phyloP scores from a whole-genome alignment of 2,888 invertebrate genomes.

The Pediacus dermestoides region DNA sequence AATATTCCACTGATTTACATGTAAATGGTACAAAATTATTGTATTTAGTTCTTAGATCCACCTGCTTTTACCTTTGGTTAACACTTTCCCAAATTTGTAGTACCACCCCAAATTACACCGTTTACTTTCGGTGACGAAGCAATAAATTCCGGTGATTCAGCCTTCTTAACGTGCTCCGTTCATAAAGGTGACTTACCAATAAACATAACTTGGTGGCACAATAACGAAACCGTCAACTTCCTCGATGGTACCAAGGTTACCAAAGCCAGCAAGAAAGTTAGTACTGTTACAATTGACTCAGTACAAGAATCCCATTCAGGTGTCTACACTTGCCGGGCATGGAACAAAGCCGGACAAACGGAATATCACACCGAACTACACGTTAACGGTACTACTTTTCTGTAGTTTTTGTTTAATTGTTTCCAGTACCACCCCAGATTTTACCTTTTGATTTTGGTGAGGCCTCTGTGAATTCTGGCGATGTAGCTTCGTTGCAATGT shows the following conservation, averaged over 20 bases:
- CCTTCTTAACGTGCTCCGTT: constrained; percentile 72
- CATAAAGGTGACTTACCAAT: constrained; percentile 77
- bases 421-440: constrained; percentile 53
- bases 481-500: constrained; percentile 65
- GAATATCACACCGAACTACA: constrained; percentile 61
- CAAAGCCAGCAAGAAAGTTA: constrained; percentile 50
- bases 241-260: constrained; percentile 39
- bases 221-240: constrained; percentile 51
- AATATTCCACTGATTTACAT: constrained; percentile 59
- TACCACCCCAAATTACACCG: constrained; percentile 66
- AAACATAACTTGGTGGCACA: constrained; percentile 71
- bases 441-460: constrained; percentile 58
- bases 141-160: constrained; percentile 73
- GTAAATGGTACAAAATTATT: constrained; percentile 59
- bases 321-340: constrained; percentile 52
- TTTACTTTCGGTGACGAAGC: constrained; percentile 71
- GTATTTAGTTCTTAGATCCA: no score
- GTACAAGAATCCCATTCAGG: constrained; percentile 53
- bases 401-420: constrained; percentile 10
- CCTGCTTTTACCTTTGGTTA: no score
- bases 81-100: constrained; percentile 50
- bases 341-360: constrained; percentile 58
- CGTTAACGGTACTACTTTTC: constrained; percentile 60
- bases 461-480: constrained; percentile 63
- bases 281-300: constrained; percentile 53